These are phyloP conservation scores for Hydroisotoma schaefferi DNA, from an alignment of 2,888 invertebrate genomes.

Conservation along the genomic window DNA sequence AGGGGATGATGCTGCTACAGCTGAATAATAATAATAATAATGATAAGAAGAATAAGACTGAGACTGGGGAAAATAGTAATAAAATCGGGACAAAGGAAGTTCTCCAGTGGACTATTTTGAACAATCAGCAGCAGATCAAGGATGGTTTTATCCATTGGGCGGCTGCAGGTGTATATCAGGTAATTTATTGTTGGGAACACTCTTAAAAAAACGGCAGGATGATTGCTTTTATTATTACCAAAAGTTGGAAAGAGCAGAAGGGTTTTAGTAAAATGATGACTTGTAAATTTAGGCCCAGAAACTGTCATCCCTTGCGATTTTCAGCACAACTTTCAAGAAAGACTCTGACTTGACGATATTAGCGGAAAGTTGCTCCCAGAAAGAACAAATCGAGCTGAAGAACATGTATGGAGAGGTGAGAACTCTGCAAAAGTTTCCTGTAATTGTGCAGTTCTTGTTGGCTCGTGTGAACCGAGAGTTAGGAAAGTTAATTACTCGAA, in stretches of 20 bases:
- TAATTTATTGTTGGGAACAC: too few relatives aligned
- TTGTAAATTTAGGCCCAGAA: too few relatives aligned
- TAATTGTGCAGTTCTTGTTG: slow-evolving; percentile 19
- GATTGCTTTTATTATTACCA: too few relatives aligned
- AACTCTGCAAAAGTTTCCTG: slow-evolving; percentile 12
- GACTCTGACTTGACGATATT: slow-evolving; percentile 16
- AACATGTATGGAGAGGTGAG: slow-evolving; percentile 26
- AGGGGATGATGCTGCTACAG: not conserved
- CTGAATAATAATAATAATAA: not conserved
- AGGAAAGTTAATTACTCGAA: slow-evolving; percentile 10
- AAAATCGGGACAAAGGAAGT: slow-evolving; percentile 20
- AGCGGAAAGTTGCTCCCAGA: slow-evolving; percentile 26
- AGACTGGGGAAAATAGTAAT: too few relatives aligned
- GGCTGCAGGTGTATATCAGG: slow-evolving; percentile 22
- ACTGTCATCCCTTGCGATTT: slow-evolving; percentile 13
- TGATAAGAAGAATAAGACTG: not conserved
- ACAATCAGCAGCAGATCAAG: slow-evolving; percentile 17
- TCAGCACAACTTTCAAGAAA: not conserved
- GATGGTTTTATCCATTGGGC: slow-evolving; percentile 39
- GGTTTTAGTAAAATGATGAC: too few relatives aligned
- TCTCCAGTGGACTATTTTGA: slow-evolving; percentile 28
- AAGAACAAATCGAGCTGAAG: slow-evolving; percentile 23
- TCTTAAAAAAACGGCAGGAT: too few relatives aligned
- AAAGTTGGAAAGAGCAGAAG: too few relatives aligned
- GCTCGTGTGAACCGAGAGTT: slow-evolving; percentile 23